Conservation (phyloP, 2,797 vertebrate species). For the Trachurus trachurus region DNA sequence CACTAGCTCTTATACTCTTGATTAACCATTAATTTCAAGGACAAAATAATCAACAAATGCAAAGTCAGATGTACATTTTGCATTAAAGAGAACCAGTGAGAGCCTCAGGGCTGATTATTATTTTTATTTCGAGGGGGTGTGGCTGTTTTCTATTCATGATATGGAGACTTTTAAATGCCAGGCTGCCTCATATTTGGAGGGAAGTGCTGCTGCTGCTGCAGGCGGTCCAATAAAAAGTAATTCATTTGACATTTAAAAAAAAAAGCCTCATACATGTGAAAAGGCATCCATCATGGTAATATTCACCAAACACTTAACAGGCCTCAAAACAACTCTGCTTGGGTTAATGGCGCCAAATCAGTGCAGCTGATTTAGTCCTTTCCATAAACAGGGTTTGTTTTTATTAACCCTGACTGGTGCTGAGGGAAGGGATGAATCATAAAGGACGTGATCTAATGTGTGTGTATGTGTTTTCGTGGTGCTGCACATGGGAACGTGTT, state of each 20-base stretch:
- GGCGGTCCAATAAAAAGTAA: slow-evolving; percentile 52
- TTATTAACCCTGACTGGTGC: slow-evolving; percentile 53
- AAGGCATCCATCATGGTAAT: slow-evolving; percentile 49
- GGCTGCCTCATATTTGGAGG: slow-evolving; percentile 22
- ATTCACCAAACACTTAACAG: slow-evolving; percentile 44
- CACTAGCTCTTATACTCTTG: slow-evolving; percentile 37
- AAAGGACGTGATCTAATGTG: slow-evolving; percentile 63
- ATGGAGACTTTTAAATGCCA: slow-evolving; percentile 32
- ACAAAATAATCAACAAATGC: slow-evolving; percentile 42
- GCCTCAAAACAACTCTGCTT: slow-evolving; percentile 39
- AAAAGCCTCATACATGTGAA: slow-evolving; percentile 38
- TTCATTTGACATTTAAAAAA: slow-evolving; percentile 62
- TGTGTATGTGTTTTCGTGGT: slow-evolving; percentile 45
- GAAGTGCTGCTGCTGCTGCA: slow-evolving; percentile 24
- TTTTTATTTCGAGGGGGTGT: neutral
- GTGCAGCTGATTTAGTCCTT: slow-evolving; percentile 55
- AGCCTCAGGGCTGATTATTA: slow-evolving; percentile 23
- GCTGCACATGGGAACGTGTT: slow-evolving; percentile 51
- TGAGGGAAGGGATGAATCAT: slow-evolving; percentile 80
- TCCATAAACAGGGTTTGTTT: slow-evolving; percentile 72
- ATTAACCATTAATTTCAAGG: slow-evolving; percentile 46
- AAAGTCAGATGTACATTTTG: slow-evolving; percentile 29
- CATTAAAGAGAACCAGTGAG: slow-evolving; percentile 10
- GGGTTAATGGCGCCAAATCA: slow-evolving; percentile 63
- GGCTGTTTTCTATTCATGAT: slow-evolving; percentile 44